Conservation (phyloP, 2,113 vertebrate genomes). For the Notarius quadriscutis region DNA sequence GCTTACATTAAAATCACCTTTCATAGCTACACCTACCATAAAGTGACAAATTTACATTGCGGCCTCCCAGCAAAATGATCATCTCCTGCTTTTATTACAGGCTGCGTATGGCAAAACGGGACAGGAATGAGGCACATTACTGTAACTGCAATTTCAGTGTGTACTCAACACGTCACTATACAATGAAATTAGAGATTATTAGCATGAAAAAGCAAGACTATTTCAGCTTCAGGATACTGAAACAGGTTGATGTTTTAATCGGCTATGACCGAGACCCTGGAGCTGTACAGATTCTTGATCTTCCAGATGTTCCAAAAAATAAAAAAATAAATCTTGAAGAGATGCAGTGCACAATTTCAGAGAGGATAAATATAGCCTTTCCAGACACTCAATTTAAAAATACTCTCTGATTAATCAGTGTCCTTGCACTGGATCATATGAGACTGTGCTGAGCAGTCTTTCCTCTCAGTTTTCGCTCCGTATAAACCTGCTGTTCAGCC, state of each 20-base stretch:
- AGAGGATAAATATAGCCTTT: constrained; percentile 7
- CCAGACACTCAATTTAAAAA: constrained; percentile 18
- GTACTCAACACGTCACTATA: constrained; percentile 15
- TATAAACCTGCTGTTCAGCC: constrained; percentile 1
- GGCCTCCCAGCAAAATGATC: constrained; percentile 13
- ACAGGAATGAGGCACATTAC: background rate
- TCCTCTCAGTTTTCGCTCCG: background rate
- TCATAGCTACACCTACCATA: constrained; percentile 52
- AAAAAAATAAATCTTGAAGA: background rate
- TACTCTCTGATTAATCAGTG: constrained; percentile 25
- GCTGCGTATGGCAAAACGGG: background rate
- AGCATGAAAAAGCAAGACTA: constrained; percentile 37
- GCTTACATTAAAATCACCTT: constrained; percentile 49
- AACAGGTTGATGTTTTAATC: background rate
- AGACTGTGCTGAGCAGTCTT: background rate
- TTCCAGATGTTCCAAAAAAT: constrained; percentile 2
- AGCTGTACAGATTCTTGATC: background rate
- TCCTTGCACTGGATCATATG: constrained; percentile 25
- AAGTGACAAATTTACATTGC: constrained; percentile 42
- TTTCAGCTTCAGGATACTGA: constrained; percentile 8
- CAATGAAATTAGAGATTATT: constrained; percentile 43
- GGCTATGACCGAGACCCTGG: background rate
- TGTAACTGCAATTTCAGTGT: background rate
- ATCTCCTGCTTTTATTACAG: constrained; percentile 33
- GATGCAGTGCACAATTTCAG: constrained; percentile 1